phyloP scores from a whole-genome alignment of 2,888 invertebrate genomes.

The Choreutis nemorana region DNA sequence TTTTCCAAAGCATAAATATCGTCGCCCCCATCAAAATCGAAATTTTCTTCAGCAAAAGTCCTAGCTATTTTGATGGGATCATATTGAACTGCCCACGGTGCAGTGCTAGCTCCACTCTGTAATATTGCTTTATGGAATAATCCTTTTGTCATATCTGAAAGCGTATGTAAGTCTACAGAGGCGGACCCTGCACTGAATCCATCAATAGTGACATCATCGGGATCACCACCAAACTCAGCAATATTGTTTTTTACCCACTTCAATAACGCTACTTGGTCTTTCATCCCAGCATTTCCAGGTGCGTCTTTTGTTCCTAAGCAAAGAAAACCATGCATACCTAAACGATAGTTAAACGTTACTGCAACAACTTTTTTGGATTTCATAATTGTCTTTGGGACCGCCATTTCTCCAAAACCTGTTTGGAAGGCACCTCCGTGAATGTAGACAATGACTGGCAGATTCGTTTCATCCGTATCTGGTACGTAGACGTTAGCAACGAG shows the following conservation, averaged over 20 bases:
- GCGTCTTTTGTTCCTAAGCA: constrained; percentile 23
- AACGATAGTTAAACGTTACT: constrained; percentile 1
- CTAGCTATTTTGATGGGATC: constrained; percentile 4
- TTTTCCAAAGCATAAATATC: not conserved
- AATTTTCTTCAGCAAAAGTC: too few relatives aligned
- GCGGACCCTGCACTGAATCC: constrained; percentile 7
- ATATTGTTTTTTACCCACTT: constrained; percentile 6
- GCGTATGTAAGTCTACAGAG: not conserved
- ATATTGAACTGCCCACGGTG: constrained; percentile 4
- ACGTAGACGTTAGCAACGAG: constrained; percentile 20
- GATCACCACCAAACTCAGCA: constrained; percentile 1
- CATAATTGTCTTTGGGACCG: constrained; percentile 20
- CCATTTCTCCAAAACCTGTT: constrained; percentile 25
- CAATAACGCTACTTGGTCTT: constrained; percentile 4
- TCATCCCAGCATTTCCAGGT: constrained; percentile 28
- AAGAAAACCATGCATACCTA: not conserved
- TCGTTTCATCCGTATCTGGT: constrained; percentile 12
- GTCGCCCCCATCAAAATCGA: too few relatives aligned
- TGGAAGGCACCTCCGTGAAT: constrained; percentile 49
- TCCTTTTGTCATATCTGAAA: not conserved
- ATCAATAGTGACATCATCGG: constrained; percentile 6
- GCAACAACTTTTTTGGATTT: constrained; percentile 20
- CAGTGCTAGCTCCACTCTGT: constrained; percentile 5
- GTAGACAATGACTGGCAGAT: constrained; percentile 18
- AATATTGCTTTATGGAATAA: constrained; percentile 1